Evolutionary conservation across 2,113 vertebrate species (phyloP).

Genomic region (Brachirus orientalis): DNA sequence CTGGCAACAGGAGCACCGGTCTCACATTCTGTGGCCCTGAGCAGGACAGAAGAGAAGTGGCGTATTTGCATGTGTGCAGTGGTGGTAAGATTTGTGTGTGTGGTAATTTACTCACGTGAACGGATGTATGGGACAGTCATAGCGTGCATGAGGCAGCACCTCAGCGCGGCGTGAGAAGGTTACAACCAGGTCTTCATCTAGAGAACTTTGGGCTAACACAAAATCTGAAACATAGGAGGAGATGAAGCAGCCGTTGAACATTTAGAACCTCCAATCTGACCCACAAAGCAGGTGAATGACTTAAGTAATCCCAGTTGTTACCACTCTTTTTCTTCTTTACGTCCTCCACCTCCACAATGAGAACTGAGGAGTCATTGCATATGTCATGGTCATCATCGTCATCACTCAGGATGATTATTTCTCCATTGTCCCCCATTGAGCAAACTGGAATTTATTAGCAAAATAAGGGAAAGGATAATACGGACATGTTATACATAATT

Average conservation of each 20-base stretch:
- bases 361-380: conserved; percentile 55
- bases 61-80: background rate
- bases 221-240: conserved; percentile 45
- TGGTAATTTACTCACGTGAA: conserved; percentile 67
- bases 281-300: background rate
- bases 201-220: conserved; percentile 1
- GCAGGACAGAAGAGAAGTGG: conserved; percentile 5
- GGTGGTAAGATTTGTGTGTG: background rate
- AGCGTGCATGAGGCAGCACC: conserved; percentile 81
- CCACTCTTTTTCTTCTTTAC: conserved; percentile 33
- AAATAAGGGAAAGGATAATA: background rate
- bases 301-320: background rate
- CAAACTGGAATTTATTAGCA: conserved; percentile 22
- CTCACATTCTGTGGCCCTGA: conserved; percentile 78
- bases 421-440: conserved; percentile 19
- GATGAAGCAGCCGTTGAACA: background rate
- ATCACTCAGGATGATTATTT: conserved; percentile 78
- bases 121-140: conserved; percentile 74
- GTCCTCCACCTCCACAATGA: conserved; percentile 61
- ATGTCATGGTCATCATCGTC: conserved; percentile 44
- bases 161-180: conserved; percentile 73
- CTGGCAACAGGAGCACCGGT: conserved; percentile 46
- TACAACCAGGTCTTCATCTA: conserved; percentile 80
- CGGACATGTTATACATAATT: too few species aligned
- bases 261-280: background rate